phyloP scores from a whole-genome alignment of 2,113 vertebrate species.

The Psophia crepitans region DNA sequence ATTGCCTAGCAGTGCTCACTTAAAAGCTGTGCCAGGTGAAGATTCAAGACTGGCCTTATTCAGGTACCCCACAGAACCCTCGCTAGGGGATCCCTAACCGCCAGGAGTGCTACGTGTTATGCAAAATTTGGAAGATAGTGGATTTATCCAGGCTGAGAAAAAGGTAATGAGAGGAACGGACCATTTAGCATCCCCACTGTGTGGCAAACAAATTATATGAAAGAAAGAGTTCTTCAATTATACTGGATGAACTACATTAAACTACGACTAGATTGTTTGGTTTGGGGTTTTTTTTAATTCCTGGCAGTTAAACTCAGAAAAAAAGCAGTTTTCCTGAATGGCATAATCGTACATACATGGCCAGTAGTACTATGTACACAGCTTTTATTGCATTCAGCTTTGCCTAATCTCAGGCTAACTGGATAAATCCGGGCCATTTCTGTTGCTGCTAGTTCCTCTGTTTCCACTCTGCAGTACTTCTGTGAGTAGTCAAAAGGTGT shows the following conservation, averaged over 20 bases:
- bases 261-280: background rate
- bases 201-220: background rate
- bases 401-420: background rate
- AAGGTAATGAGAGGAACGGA: background rate
- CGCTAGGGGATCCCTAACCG: background rate
- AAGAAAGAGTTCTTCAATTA: background rate
- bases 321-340: background rate
- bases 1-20: background rate
- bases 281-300: background rate
- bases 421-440: background rate
- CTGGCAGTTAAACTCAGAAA: background rate
- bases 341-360: background rate
- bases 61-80: background rate
- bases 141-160: background rate
- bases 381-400: background rate
- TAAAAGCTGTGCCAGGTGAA: background rate
- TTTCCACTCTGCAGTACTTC: background rate
- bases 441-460: background rate
- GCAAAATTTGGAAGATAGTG: background rate
- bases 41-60: background rate
- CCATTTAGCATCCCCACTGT: background rate
- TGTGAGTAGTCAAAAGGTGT: background rate
- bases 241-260: background rate
- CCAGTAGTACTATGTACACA: background rate
- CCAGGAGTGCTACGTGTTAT: background rate